Percentiles rank a stretch among this genome's conserved stretches.
Conservation (phyloP, 2,888 invertebrate species). For the Clepsis dumicolana region DNA sequence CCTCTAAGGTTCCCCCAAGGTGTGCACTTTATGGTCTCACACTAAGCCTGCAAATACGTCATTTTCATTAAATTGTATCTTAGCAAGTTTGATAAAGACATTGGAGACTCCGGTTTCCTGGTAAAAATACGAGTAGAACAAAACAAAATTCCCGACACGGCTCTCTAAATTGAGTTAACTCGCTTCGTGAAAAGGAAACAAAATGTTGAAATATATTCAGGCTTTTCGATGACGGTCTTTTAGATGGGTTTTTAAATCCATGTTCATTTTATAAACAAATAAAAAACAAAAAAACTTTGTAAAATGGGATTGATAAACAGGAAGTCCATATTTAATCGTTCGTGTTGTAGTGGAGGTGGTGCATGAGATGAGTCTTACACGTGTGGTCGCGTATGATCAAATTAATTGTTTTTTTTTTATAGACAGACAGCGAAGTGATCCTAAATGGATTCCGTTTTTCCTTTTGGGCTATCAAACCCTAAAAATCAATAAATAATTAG, state of each 20-base stretch:
- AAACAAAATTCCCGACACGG: background rate
- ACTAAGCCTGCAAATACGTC: background rate
- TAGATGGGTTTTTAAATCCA: background rate
- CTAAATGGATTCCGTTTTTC: too few relatives aligned
- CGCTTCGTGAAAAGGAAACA: conserved; percentile 1
- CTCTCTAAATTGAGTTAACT: conserved; percentile 2
- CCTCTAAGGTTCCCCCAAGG: background rate
- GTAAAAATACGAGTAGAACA: background rate
- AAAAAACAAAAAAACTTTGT: too few relatives aligned
- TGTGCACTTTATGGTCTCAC: background rate
- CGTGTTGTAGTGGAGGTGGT: too few relatives aligned
- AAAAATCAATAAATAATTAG: too few relatives aligned
- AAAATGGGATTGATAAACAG: too few relatives aligned
- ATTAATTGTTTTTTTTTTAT: too few relatives aligned
- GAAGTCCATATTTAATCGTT: too few relatives aligned
- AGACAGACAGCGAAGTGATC: too few relatives aligned
- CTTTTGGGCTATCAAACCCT: too few relatives aligned
- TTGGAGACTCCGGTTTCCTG: background rate
- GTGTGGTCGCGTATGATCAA: too few relatives aligned
- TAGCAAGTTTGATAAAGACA: background rate
- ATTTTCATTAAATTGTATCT: background rate
- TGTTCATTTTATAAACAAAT: background rate
- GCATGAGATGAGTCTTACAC: too few relatives aligned
- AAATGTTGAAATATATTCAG: background rate
- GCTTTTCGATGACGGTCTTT: background rate